These are phyloP conservation scores for Myotis lucifugus DNA, from an alignment of 2,113 vertebrate species.

Conservation along the genomic window DNA sequence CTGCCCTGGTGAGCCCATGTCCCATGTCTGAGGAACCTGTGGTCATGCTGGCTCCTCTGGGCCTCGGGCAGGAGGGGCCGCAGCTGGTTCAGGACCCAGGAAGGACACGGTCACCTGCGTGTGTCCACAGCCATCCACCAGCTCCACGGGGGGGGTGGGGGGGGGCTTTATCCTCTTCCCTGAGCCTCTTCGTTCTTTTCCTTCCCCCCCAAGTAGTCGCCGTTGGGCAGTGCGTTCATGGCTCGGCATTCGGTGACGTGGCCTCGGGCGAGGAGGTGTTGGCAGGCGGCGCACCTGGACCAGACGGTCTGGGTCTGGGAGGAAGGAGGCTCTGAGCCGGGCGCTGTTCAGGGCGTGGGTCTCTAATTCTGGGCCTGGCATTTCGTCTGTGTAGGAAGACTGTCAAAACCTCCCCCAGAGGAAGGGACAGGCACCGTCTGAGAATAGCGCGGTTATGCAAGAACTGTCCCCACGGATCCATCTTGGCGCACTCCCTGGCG, in stretches of 20 bases:
- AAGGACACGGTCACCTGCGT: too few relatives aligned
- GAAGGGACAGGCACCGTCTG: constrained; percentile 52
- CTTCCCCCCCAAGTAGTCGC: not conserved
- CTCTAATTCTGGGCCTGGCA: constrained; percentile 70
- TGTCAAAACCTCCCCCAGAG: constrained; percentile 64
- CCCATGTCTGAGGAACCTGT: not conserved
- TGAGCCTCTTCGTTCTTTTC: not conserved
- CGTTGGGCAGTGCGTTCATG: not conserved
- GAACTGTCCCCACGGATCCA: not conserved
- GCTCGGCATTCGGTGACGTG: not conserved
- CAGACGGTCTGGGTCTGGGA: not conserved
- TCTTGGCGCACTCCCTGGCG: not conserved
- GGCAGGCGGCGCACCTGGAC: not conserved
- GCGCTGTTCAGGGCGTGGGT: not conserved
- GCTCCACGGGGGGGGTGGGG: too few relatives aligned
- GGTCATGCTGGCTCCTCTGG: not conserved
- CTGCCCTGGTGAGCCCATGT: not conserved
- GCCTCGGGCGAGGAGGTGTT: not conserved
- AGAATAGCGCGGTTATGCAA: constrained; percentile 56
- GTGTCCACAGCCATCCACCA: not conserved
- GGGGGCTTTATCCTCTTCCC: not conserved
- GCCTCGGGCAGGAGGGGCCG: not conserved
- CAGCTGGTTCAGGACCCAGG: too few relatives aligned
- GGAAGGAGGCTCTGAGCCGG: not conserved
- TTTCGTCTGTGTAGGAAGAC: constrained; percentile 70